Evolutionary conservation across 2,113 vertebrate species (phyloP), one percentile per base, ranked within the genome.

Genomic region (Galemys pyrenaicus): DNA sequence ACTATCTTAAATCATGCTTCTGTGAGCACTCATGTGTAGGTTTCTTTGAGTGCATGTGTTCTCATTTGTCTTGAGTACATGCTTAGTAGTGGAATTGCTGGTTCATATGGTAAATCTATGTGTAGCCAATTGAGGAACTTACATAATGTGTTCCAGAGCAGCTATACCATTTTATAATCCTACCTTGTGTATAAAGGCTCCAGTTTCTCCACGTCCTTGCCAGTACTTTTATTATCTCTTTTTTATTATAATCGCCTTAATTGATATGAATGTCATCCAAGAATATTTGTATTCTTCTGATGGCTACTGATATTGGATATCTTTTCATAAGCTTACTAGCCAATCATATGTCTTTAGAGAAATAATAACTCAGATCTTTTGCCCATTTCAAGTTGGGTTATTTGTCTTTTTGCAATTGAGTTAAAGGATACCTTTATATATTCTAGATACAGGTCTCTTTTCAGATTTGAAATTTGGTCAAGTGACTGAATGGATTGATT

Each of bases 361-460:
- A 87, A 64, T 94, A 17, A 71, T 65, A 83, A 30, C 39, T 84
- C 44, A 79, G 13, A 87, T 54, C 20, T 28, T 88, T 93, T 51
- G 39, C 26, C 16, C 20, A 54, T 82, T 79, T 88, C 35, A 49
- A 24, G 62, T 58, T 67, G 17, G 13, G 22, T 92, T 51, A 64
- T 77, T 49, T 89, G 20, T 89, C n/a, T 95, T 82, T 94, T 84
- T 89, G 77, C 71, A 88, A 86, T 73, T 93, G 64, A 85, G 12
- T 71, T 93, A 9, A 83, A 60, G 87, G 74, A 75, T 17, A 91
- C 87, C n/a, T 96, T 91, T 85, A 49, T 89, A 22, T 70, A 74
- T 77, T 91, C 71, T 87, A 74, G 77, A 49, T 87, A 60, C 9
- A 87, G 24, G 9, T 62, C 17, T 35, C 15, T 93, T 80, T 51